phyloP scores from a whole-genome alignment of 2,113 vertebrate genomes.

The Thalassarche chlororhynchos region DNA sequence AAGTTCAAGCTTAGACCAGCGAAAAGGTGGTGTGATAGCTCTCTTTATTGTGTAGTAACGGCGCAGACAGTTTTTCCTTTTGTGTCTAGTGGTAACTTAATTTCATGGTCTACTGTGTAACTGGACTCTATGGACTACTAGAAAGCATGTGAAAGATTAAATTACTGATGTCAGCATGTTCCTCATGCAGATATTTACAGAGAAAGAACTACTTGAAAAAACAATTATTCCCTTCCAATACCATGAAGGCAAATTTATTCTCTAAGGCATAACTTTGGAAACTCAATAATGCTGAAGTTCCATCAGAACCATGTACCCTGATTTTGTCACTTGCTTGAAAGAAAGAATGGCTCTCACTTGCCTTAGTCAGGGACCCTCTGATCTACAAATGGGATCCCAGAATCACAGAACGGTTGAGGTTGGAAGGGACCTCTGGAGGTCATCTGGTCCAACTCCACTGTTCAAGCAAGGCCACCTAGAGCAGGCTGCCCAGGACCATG shows the following conservation, averaged over 20 bases:
- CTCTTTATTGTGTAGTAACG: not conserved
- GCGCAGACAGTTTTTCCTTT: not conserved
- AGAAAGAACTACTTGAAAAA: not conserved
- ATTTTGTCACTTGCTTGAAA: not conserved
- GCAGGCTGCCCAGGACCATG: not conserved
- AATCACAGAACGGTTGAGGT: not conserved
- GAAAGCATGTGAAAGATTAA: not conserved
- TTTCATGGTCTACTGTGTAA: conserved; percentile 31
- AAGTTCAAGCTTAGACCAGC: not conserved
- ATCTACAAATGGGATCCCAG: not conserved
- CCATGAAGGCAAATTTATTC: not conserved
- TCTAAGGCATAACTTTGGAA: not conserved
- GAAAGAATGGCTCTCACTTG: not conserved
- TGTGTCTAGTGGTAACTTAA: not conserved
- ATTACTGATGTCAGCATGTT: not conserved
- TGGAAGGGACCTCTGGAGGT: not conserved
- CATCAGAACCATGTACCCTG: fast-evolving
- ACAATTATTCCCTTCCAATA: not conserved
- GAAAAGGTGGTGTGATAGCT: not conserved
- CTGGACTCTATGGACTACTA: not conserved
- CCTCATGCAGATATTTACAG: not conserved
- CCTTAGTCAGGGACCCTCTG: not conserved
- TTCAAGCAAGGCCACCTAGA: not conserved
- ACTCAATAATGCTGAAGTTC: not conserved
- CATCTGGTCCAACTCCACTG: not conserved